Base-by-base conservation (phyloP, 2,113 vertebrate genomes). In the Empidonax traillii region DNA sequence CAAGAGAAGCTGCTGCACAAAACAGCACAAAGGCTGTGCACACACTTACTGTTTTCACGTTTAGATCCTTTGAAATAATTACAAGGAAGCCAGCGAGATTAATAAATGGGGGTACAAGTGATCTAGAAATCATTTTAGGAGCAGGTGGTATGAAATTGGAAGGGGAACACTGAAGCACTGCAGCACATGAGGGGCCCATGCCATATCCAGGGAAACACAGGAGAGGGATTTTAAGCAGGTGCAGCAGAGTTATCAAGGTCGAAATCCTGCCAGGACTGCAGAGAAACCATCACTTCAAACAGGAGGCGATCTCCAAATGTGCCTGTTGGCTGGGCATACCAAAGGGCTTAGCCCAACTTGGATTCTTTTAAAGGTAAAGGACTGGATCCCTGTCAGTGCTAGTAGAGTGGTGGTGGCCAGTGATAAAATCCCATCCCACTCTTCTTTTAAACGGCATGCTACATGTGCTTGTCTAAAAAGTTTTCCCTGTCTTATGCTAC, bases 251-350 rank as follows among this genome's bases (percentile, higher is more conserved):
- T 79, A 73, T 73, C 27, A 21, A 66, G 53, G 31, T 25, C 92
- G 83, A 85, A 95, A 86, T 71, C 27, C 2, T 2, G 30, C 68
- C 91, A 94, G 61, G 37, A 83, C 66, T 75, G 69, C 66, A 87
- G 66, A 67, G 53, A 65, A 91, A 39, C 14, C 16, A 10, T 35
- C 1, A 2, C 46, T 93, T 93, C 49, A 68, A 91, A 76, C 1
- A 68, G 23, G 12, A 76, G 62, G 46, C 0, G 2, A 69, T 75
- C 33, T 85, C 58, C 51, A 85, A 83, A 85, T 2, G 12, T 41
- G 15, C 35, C 51, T 75, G 18, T 28, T 72, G 66, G 46, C 46
- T 61, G 46, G 33, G 23, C 55, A 89, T 81, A 79, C 69, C 31
- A 56, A 68, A 79, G 22, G 44, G 51, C 27, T 84, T 66, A 18